Conservation (phyloP, 2,888 invertebrate genomes). For the Doris montereyensis region DNA sequence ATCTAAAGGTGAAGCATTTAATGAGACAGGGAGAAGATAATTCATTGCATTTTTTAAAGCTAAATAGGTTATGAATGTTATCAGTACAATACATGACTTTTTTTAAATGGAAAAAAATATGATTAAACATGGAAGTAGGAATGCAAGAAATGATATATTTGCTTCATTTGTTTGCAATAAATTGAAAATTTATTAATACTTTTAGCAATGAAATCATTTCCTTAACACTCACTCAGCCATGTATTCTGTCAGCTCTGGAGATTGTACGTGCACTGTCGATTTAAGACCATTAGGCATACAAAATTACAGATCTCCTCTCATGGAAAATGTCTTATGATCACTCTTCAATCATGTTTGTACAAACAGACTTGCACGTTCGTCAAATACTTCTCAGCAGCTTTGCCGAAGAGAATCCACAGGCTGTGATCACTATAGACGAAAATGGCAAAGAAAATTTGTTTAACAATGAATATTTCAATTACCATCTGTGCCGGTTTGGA, state of each 20-base stretch:
- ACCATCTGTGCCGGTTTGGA: conserved; percentile 28
- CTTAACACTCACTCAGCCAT: conserved; percentile 28
- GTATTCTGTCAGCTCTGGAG: conserved; percentile 35
- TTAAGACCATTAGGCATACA: conserved; percentile 33
- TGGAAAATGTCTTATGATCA: conserved; percentile 46
- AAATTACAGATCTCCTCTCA: too few relatives aligned
- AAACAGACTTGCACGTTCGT: conserved; percentile 36
- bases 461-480: conserved; percentile 16
- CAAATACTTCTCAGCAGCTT: conserved; percentile 35
- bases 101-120: too few relatives aligned
- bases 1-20: too few relatives aligned
- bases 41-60: too few relatives aligned
- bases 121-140: too few relatives aligned
- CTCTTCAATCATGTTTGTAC: conserved; percentile 33
- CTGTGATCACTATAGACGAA: neutral
- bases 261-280: conserved; percentile 41
- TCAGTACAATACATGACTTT: too few relatives aligned
- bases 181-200: too few relatives aligned
- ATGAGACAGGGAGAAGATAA: too few relatives aligned
- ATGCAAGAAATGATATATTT: too few relatives aligned
- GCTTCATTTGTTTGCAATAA: too few relatives aligned
- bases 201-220: too few relatives aligned
- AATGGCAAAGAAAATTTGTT: conserved; percentile 9
- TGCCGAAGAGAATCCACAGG: conserved; percentile 1
- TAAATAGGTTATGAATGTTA: too few relatives aligned